Conservation (phyloP, 2,888 invertebrate genomes). For the Stratiomys singularior region DNA sequence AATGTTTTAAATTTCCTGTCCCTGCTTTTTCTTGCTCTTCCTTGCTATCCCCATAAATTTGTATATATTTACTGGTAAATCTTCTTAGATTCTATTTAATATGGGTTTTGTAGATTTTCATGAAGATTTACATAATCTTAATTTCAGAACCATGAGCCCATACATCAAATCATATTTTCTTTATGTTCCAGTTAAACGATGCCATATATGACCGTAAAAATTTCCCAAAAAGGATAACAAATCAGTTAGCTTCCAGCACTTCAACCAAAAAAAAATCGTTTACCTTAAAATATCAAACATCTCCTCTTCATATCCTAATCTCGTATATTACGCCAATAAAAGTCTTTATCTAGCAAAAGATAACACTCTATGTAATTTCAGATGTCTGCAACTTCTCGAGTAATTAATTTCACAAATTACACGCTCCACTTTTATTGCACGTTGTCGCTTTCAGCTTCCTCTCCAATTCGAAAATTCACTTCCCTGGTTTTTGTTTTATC, state of each 20-base stretch:
- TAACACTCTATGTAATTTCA: neutral
- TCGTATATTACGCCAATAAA: neutral
- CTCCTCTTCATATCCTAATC: neutral
- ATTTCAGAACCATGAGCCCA: too few relatives aligned
- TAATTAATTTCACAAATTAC: slow-evolving; percentile 45
- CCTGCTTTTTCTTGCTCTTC: too few relatives aligned
- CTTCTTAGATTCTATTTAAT: too few relatives aligned
- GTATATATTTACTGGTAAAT: too few relatives aligned
- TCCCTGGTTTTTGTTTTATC: slow-evolving; percentile 38
- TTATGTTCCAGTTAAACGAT: too few relatives aligned
- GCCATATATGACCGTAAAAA: too few relatives aligned
- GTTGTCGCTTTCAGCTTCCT: slow-evolving; percentile 29
- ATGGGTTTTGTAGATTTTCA: too few relatives aligned
- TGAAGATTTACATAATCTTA: too few relatives aligned
- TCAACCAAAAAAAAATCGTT: neutral
- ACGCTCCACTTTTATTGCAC: slow-evolving; percentile 45
- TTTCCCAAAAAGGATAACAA: too few relatives aligned
- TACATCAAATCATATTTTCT: too few relatives aligned
- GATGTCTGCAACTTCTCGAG: slow-evolving; percentile 3
- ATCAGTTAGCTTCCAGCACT: neutral
- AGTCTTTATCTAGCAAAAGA: neutral
- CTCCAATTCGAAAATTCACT: neutral
- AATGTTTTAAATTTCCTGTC: too few relatives aligned
- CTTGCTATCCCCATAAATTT: too few relatives aligned
- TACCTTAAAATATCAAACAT: neutral